A percentile compares a stretch with the other conserved stretches of the same genome.
phyloP scores from a whole-genome alignment of 2,113 vertebrate genomes.

The Embiotoca jacksoni region DNA sequence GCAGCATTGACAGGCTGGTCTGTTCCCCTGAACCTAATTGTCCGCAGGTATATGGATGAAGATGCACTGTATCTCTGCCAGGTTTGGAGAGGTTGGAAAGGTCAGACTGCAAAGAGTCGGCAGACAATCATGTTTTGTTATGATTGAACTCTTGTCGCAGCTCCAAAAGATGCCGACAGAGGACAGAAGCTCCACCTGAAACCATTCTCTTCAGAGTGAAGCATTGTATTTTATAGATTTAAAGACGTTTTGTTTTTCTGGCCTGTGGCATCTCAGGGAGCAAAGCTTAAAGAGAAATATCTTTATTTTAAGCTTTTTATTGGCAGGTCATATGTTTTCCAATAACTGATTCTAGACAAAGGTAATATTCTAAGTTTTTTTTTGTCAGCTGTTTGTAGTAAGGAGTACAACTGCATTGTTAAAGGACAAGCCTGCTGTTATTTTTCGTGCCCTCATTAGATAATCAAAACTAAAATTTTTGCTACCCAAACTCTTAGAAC shows the following conservation, averaged over 20 bases:
- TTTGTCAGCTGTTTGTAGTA: no score
- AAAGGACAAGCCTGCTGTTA: no score
- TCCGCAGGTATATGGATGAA: slow-evolving; percentile 41
- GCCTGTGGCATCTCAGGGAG: background rate
- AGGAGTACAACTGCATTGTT: no score
- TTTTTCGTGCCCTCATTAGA: no score
- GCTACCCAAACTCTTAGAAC: no score
- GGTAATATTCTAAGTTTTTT: no score
- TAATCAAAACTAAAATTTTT: no score
- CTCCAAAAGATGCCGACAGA: background rate
- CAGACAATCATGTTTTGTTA: slow-evolving; percentile 40
- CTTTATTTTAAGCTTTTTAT: no score
- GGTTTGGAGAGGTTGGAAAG: slow-evolving; percentile 62
- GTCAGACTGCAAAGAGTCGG: slow-evolving; percentile 58
- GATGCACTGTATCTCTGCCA: slow-evolving; percentile 36
- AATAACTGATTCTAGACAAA: no score
- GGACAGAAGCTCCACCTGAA: background rate
- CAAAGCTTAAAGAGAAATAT: background rate
- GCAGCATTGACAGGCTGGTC: slow-evolving; percentile 54
- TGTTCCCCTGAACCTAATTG: slow-evolving; percentile 61
- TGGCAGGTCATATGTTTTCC: no score
- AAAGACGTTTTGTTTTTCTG: background rate
- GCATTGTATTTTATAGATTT: background rate
- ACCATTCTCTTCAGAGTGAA: background rate
- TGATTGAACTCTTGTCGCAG: slow-evolving; percentile 42